Evolutionary conservation across 1,140 invertebrate species (phyloP).

Genomic region (Apis florea): DNA sequence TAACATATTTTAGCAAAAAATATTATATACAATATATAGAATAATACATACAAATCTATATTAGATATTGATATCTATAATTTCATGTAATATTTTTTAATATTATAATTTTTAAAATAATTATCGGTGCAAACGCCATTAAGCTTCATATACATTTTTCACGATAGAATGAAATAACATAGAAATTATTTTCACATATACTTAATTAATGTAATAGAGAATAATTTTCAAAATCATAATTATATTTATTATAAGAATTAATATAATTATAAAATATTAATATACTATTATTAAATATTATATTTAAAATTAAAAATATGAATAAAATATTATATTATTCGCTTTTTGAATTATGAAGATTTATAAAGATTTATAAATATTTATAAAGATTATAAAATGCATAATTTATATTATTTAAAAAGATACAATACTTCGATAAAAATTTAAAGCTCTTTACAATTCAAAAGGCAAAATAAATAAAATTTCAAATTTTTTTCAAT

Average conservation of each 20-base stretch:
- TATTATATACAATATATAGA: slow-evolving; percentile 12
- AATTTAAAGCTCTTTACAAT: neutral
- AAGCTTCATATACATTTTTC: neutral
- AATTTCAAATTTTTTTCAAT: neutral
- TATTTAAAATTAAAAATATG: neutral
- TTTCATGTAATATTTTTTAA: slow-evolving; percentile 4
- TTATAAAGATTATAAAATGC: neutral
- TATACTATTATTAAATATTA: neutral
- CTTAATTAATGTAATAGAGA: neutral
- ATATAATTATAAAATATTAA: neutral
- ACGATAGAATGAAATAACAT: neutral
- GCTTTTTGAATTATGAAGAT: neutral
- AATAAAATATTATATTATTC: slow-evolving; percentile 1
- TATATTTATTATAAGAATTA: neutral
- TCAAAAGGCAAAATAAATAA: slow-evolving; percentile 3
- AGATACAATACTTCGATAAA: slow-evolving; percentile 4
- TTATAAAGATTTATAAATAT: too few relatives aligned
- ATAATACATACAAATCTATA: slow-evolving; percentile 5
- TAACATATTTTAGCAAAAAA: neutral
- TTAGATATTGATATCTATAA: neutral
- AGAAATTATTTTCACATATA: neutral
- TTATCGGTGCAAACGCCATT: neutral
- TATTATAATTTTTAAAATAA: slow-evolving; percentile 10
- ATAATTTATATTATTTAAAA: slow-evolving; percentile 1
- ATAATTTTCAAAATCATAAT: slow-evolving; percentile 4